These are phyloP conservation scores for Callyntrura sp. DNA, from an alignment of 2,888 invertebrate genomes.

Conservation along the genomic window DNA sequence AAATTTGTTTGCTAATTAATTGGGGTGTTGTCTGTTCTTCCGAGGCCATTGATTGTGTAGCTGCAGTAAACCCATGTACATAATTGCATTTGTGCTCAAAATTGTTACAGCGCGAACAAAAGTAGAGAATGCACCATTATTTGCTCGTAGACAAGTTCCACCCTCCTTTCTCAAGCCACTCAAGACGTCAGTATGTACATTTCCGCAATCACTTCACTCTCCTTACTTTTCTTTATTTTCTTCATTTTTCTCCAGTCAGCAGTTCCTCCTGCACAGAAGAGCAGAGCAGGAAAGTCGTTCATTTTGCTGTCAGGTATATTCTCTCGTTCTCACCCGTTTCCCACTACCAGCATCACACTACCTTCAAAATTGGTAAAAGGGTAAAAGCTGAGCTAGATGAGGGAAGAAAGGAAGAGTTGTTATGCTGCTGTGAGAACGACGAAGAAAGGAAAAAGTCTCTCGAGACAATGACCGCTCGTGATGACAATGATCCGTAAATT, in stretches of 20 bases:
- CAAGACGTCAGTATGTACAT: too few species aligned
- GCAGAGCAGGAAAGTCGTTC: conserved; percentile 41
- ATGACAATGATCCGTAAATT: conserved; percentile 74
- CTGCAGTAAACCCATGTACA: too few species aligned
- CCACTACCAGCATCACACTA: too few species aligned
- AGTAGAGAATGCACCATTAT: too few species aligned
- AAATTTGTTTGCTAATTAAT: too few species aligned
- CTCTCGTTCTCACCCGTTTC: conserved; percentile 9
- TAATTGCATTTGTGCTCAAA: too few species aligned
- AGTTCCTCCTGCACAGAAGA: conserved; percentile 30
- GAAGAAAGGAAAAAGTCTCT: conserved; percentile 55
- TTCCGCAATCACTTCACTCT: conserved; percentile 27
- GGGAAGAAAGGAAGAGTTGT: conserved; percentile 16
- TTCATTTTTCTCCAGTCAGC: conserved; percentile 54
- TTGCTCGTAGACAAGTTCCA: too few species aligned
- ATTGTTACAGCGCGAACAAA: too few species aligned
- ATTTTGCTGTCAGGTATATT: conserved; percentile 60
- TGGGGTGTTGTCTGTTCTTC: too few species aligned
- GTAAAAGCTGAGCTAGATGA: conserved; percentile 35
- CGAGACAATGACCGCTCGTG: conserved; percentile 70
- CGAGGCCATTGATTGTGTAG: too few species aligned
- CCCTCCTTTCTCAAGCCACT: too few species aligned
- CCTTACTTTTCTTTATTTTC: conserved; percentile 27
- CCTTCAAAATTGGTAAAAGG: conserved; percentile 18
- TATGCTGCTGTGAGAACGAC: not conserved